phyloP scores from a whole-genome alignment of 2,797 vertebrate species.

The Leontopithecus rosalia region DNA sequence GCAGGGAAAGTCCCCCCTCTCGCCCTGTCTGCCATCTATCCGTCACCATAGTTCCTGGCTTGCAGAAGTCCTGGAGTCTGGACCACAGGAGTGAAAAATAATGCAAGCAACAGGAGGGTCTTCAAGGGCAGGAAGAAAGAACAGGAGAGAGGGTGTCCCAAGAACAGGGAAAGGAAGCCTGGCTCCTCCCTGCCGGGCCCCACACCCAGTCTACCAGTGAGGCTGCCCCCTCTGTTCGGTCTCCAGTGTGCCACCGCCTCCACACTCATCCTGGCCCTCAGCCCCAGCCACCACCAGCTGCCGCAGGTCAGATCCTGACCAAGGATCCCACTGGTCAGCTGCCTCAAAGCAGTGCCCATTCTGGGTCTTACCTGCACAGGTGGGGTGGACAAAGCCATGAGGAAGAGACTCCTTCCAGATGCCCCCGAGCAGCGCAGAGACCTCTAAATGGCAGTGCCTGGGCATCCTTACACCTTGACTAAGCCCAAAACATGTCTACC shows the following conservation, averaged over 20 bases:
- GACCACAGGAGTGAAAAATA: not conserved
- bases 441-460: not conserved
- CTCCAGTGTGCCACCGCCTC: not conserved
- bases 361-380: not conserved
- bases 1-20: not conserved
- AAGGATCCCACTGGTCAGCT: not conserved
- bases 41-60: not conserved
- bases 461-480: not conserved
- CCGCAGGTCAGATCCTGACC: not conserved
- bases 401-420: not conserved
- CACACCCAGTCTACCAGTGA: not conserved
- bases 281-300: not conserved
- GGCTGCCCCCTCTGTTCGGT: not conserved
- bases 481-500: not conserved
- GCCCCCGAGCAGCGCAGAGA: not conserved
- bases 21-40: not conserved
- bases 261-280: not conserved
- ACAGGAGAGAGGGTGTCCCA: not conserved
- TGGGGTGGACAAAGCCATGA: not conserved
- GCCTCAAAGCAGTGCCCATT: not conserved
- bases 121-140: not conserved
- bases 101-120: not conserved
- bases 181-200: no score
- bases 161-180: not conserved
- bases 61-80: not conserved